Evolutionary conservation across 1,140 invertebrate species (phyloP).

Genomic region (Sogatella furcifera): DNA sequence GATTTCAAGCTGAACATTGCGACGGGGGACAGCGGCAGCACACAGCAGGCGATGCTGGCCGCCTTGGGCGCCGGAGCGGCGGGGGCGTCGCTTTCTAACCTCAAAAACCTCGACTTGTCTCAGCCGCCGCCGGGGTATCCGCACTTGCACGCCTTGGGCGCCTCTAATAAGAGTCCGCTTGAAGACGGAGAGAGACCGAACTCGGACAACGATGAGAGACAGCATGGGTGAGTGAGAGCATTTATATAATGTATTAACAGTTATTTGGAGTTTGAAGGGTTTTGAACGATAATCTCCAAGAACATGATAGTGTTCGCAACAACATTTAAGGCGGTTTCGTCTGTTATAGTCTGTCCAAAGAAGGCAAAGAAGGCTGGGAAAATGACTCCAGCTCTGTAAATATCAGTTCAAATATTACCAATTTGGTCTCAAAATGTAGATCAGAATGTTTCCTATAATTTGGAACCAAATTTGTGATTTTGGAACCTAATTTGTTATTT

Average conservation of each 20-base stretch:
- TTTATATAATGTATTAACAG: background rate
- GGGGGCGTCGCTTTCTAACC: background rate
- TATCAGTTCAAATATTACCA: too few species aligned
- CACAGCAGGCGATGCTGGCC: conserved; percentile 13
- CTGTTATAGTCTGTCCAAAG: too few species aligned
- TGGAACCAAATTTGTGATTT: too few species aligned
- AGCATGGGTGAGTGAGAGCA: background rate
- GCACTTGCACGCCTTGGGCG: background rate
- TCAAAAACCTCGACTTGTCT: conserved; percentile 5
- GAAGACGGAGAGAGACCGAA: conserved; percentile 25
- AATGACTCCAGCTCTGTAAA: too few species aligned
- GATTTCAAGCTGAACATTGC: conserved; percentile 44
- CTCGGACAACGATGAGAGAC: conserved; percentile 14
- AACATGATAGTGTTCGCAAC: too few species aligned
- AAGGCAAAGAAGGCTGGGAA: too few species aligned
- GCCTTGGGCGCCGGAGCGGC: conserved; percentile 1
- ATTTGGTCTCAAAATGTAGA: too few species aligned
- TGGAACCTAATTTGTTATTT: too few species aligned
- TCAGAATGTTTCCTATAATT: too few species aligned
- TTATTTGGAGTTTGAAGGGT: too few species aligned
- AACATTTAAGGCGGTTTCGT: too few species aligned
- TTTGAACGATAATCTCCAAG: too few species aligned
- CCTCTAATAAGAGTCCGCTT: conserved; percentile 19
- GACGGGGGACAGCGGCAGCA: conserved; percentile 17
- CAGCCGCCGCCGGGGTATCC: conserved; percentile 23